Evolutionary conservation across 2,888 invertebrate species (phyloP).

Genomic region (Pandemis cinnamomeana): DNA sequence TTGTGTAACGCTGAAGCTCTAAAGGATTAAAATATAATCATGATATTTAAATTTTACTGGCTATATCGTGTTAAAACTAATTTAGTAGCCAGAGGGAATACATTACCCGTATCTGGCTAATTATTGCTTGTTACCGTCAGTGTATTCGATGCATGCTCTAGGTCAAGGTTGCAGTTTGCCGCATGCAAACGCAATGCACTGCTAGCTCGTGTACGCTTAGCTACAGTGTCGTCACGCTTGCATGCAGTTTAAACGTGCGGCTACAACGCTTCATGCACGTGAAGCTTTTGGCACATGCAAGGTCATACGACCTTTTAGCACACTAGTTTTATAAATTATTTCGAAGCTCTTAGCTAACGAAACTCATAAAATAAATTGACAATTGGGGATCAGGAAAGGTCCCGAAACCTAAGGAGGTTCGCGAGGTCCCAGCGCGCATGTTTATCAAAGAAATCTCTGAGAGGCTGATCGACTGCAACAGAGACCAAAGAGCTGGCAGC

Average conservation of each 20-base stretch:
- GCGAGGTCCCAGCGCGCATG: too few species aligned
- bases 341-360: too few species aligned
- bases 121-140: constrained; percentile 8
- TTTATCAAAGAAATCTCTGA: too few species aligned
- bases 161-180: constrained; percentile 40
- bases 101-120: constrained; percentile 15
- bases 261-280: background rate
- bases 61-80: background rate
- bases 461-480: too few species aligned
- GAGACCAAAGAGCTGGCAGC: too few species aligned
- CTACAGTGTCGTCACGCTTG: constrained; percentile 3
- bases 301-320: background rate
- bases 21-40: background rate
- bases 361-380: too few species aligned
- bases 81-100: constrained; percentile 7
- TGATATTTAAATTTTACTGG: background rate
- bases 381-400: too few species aligned
- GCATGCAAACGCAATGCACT: constrained; percentile 36
- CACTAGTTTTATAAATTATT: too few species aligned
- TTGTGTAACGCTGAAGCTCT: background rate
- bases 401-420: too few species aligned
- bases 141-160: constrained; percentile 10
- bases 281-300: background rate
- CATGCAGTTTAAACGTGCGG: constrained; percentile 4
- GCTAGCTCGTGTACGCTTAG: constrained; percentile 2